These are phyloP conservation scores for Agrilus planipennis DNA, from an alignment of 1,140 invertebrate genomes.

Conservation along the genomic window DNA sequence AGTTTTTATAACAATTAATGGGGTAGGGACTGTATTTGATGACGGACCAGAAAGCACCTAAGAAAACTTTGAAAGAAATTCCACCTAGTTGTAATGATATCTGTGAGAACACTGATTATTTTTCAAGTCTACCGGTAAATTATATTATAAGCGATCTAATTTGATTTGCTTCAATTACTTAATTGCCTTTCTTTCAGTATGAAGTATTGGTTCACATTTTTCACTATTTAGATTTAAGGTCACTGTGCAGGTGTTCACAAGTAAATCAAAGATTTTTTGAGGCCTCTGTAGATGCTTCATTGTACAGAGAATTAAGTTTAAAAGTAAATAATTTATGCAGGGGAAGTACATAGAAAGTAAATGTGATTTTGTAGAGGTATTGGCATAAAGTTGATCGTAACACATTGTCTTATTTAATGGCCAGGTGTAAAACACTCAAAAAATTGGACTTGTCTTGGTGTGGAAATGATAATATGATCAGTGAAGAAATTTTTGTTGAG, in stretches of 20 bases:
- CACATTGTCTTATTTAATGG: slow-evolving; percentile 37
- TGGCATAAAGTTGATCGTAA: slow-evolving; percentile 38
- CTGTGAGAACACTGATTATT: slow-evolving; percentile 21
- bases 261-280: slow-evolving; percentile 63
- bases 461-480: slow-evolving; percentile 56
- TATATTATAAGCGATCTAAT: slow-evolving; percentile 22
- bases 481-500: slow-evolving; percentile 43
- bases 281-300: slow-evolving; percentile 59
- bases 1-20: no score
- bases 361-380: slow-evolving; percentile 34
- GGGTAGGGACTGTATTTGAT: no score
- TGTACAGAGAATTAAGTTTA: slow-evolving; percentile 69
- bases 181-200: no score
- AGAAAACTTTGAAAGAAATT: neutral
- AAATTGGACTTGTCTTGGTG: slow-evolving; percentile 81
- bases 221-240: slow-evolving; percentile 64
- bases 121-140: slow-evolving; percentile 34
- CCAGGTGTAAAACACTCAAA: slow-evolving; percentile 55
- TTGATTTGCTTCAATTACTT: slow-evolving; percentile 30
- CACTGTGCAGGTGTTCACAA: slow-evolving; percentile 59
- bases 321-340: slow-evolving; percentile 37
- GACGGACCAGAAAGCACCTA: no score
- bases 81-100: slow-evolving; percentile 6
- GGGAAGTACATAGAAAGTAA: neutral
- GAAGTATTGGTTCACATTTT: slow-evolving; percentile 58